These are phyloP conservation scores for Ridgeia piscesae DNA, from an alignment of 1,140 invertebrate species.

Conservation along the genomic window DNA sequence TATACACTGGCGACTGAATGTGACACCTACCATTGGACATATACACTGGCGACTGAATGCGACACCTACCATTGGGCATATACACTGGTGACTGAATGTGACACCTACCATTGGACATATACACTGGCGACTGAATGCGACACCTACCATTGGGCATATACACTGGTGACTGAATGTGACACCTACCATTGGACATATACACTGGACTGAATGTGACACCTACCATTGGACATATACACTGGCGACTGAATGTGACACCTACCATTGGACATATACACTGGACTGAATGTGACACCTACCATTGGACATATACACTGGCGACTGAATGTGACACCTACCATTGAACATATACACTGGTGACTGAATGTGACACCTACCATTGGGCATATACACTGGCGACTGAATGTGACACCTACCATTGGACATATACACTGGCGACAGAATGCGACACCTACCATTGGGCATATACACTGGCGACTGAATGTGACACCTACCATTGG, in stretches of 20 bases:
- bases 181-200: conserved; percentile 90
- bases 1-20: conserved; percentile 90
- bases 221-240: conserved; percentile 95
- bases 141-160: conserved; percentile 87
- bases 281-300: conserved; percentile 68
- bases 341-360: conserved; percentile 91
- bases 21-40: conserved; percentile 81
- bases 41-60: conserved; percentile 90
- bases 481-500: conserved; percentile 84
- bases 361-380: conserved; percentile 83
- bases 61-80: conserved; percentile 85
- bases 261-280: conserved; percentile 96
- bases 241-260: conserved; percentile 74
- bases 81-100: conserved; percentile 85
- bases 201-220: conserved; percentile 69
- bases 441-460: conserved; percentile 80
- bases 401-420: conserved; percentile 79
- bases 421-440: conserved; percentile 93
- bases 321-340: conserved; percentile 79
- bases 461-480: conserved; percentile 90
- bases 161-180: conserved; percentile 83
- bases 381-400: conserved; percentile 91
- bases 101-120: conserved; percentile 87
- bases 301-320: conserved; percentile 94
- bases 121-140: conserved; percentile 84